phyloP scores from a whole-genome alignment of 2,888 invertebrate genomes.

The Epsilonema sp. region DNA sequence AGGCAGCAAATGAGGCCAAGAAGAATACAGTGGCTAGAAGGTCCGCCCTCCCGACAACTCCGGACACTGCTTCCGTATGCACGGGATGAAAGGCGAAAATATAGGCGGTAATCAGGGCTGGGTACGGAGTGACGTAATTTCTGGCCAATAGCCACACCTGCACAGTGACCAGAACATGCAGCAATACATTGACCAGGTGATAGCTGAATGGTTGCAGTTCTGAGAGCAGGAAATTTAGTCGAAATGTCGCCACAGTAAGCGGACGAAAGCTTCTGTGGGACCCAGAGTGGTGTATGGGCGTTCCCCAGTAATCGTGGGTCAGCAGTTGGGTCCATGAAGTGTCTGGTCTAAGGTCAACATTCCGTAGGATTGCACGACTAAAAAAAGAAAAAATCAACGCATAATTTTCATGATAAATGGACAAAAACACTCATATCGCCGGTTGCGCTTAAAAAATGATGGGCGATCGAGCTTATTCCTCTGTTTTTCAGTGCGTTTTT shows the following conservation, averaged over 20 bases:
- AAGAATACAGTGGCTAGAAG: conserved; percentile 74
- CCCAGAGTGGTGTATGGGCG: conserved; percentile 68
- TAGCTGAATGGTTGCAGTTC: conserved; percentile 35
- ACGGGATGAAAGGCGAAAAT: conserved; percentile 85
- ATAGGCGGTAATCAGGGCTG: conserved; percentile 52
- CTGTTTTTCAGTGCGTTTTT: no score
- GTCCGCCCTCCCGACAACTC: conserved; percentile 83
- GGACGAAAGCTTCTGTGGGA: conserved; percentile 94
- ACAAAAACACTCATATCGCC: no score
- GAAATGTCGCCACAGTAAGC: conserved; percentile 65
- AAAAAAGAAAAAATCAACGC: conserved; percentile 33
- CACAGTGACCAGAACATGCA: conserved; percentile 63
- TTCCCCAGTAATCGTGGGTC: conserved; percentile 93
- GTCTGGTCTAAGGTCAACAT: conserved; percentile 63
- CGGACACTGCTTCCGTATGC: conserved; percentile 60
- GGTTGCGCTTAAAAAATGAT: no score
- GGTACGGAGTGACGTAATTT: conserved; percentile 28
- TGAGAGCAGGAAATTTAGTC: conserved; percentile 56
- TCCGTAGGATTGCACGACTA: conserved; percentile 85
- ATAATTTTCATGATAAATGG: no score
- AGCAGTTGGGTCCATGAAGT: conserved; percentile 58
- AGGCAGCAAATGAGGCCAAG: conserved; percentile 62
- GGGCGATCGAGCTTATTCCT: conserved; percentile 1
- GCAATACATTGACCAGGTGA: conserved; percentile 61
- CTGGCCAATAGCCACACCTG: conserved; percentile 54